Evolutionary conservation across 2,888 invertebrate genomes (phyloP).

Genomic region (Caenorhabditis sp.): DNA sequence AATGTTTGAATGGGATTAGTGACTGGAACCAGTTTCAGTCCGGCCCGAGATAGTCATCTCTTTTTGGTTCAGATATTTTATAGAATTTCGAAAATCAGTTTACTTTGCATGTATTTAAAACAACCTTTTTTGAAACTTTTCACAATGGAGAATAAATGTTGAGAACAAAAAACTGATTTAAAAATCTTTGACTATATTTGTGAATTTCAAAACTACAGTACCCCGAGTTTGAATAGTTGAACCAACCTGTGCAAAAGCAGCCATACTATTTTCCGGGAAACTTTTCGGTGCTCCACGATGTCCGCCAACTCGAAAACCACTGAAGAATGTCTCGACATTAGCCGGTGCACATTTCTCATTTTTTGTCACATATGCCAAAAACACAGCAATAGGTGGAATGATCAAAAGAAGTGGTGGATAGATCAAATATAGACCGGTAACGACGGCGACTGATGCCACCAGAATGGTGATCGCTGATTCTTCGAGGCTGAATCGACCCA

Average conservation of each 20-base stretch:
- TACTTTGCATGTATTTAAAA: too few relatives aligned
- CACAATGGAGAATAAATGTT: too few relatives aligned
- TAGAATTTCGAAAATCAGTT: too few relatives aligned
- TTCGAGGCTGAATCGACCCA: constrained; percentile 41
- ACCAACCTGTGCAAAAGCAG: constrained; percentile 60
- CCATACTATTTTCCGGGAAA: constrained; percentile 68
- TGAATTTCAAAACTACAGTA: too few relatives aligned
- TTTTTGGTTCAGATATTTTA: too few relatives aligned
- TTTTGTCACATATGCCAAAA: constrained; percentile 30
- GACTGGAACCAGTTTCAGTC: not conserved
- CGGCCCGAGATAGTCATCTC: not conserved
- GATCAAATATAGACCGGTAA: constrained; percentile 29
- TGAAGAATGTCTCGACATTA: constrained; percentile 57
- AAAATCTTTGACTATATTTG: too few relatives aligned
- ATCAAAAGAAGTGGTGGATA: constrained; percentile 29
- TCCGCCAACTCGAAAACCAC: constrained; percentile 65
- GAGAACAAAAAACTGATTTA: too few relatives aligned
- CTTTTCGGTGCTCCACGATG: constrained; percentile 66
- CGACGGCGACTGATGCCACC: constrained; percentile 15
- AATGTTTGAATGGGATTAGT: too few relatives aligned
- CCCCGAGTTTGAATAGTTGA: too few relatives aligned
- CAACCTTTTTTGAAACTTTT: too few relatives aligned
- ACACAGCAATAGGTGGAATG: constrained; percentile 16
- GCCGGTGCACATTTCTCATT: constrained; percentile 27
- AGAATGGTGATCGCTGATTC: constrained; percentile 31